Evolutionary conservation across 2,113 vertebrate genomes (phyloP).

Genomic region (Lates calcarifer): DNA sequence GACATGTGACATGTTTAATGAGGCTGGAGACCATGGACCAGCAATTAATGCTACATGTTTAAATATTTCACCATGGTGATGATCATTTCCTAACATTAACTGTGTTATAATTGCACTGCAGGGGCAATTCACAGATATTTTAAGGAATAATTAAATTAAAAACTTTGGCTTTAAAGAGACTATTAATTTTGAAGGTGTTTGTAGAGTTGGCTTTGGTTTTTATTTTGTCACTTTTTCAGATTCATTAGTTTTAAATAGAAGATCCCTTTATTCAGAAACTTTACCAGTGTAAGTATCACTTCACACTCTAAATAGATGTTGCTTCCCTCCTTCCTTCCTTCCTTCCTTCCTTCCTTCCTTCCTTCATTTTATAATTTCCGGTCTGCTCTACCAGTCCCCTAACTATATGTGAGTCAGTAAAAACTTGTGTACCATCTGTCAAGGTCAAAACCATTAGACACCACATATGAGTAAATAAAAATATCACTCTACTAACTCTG

Average conservation of each 20-base stretch:
- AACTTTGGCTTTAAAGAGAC: too few relatives aligned
- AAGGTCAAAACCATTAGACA: too few relatives aligned
- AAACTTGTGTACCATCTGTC: background rate
- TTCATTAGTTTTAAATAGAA: slow-evolving; percentile 1
- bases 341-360: background rate
- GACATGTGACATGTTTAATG: background rate
- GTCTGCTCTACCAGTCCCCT: background rate
- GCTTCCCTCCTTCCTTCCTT: background rate
- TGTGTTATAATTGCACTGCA: background rate
- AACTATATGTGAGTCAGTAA: background rate
- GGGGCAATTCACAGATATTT: background rate
- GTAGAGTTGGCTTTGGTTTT: background rate
- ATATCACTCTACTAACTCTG: background rate
- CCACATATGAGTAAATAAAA: background rate
- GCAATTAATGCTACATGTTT: background rate
- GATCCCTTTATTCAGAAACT: background rate
- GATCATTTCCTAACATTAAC: background rate
- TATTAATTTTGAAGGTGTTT: background rate
- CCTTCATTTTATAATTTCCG: background rate
- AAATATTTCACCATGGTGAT: background rate
- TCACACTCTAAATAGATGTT: background rate
- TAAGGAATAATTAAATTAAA: background rate
- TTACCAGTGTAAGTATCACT: background rate
- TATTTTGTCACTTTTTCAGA: background rate
- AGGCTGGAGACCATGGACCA: background rate